Evolutionary conservation across 1,140 invertebrate genomes (phyloP).

Genomic region (Drosophila novamexicana): DNA sequence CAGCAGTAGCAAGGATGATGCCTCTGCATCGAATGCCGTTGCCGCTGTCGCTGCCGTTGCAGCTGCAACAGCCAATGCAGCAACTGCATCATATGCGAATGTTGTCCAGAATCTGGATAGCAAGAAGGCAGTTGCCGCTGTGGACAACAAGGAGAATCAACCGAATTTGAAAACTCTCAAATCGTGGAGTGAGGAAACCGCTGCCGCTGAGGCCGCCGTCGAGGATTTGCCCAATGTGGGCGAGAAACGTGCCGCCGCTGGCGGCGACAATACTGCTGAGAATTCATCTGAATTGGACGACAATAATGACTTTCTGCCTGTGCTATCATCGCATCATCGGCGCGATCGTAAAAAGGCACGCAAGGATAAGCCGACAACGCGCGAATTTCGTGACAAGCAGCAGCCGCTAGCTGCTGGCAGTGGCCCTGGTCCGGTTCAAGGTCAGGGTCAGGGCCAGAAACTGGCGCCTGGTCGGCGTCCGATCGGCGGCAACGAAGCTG

Average conservation of each 20-base stretch:
- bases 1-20: slow-evolving; percentile 80
- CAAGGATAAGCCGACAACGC: slow-evolving; percentile 69
- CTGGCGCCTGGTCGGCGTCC: background rate
- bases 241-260: slow-evolving; percentile 75
- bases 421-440: slow-evolving; percentile 54
- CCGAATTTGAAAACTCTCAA: slow-evolving; percentile 77
- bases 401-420: slow-evolving; percentile 54
- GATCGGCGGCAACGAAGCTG: slow-evolving; percentile 26
- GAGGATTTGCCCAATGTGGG: slow-evolving; percentile 52
- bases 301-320: slow-evolving; percentile 85
- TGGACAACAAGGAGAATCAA: slow-evolving; percentile 81
- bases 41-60: slow-evolving; percentile 28
- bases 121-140: slow-evolving; percentile 59
- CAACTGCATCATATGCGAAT: slow-evolving; percentile 73
- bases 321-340: slow-evolving; percentile 85
- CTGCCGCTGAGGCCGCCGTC: slow-evolving; percentile 64
- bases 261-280: slow-evolving; percentile 77
- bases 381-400: slow-evolving; percentile 59
- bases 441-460: slow-evolving; percentile 21
- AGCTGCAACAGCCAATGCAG: slow-evolving; percentile 24
- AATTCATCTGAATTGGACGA: slow-evolving; percentile 85
- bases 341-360: slow-evolving; percentile 85
- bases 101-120: slow-evolving; percentile 78
- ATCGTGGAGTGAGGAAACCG: slow-evolving; percentile 81
- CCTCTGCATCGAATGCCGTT: slow-evolving; percentile 24